These are phyloP conservation scores for Microcebus ravelobensis DNA, from an alignment of 2,113 vertebrate species.

Conservation along the genomic window DNA sequence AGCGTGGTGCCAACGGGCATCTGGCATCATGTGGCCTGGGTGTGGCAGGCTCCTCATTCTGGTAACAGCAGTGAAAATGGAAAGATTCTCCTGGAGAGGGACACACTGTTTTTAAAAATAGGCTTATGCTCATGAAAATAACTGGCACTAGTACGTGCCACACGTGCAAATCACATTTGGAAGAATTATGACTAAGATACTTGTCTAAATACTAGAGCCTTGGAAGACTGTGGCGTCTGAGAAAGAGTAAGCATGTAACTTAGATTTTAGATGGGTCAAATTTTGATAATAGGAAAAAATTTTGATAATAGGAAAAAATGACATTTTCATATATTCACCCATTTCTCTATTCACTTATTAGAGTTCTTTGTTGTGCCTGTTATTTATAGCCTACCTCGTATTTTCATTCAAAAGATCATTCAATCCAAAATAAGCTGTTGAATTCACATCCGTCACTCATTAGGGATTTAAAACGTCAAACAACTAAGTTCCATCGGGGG, in stretches of 20 bases:
- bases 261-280: not conserved
- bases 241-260: not conserved
- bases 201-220: not conserved
- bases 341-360: not conserved
- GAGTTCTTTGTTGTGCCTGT: not conserved
- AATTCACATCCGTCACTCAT: not conserved
- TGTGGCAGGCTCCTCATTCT: not conserved
- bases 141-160: accelerated
- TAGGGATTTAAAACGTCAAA: not conserved
- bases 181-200: not conserved
- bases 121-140: not conserved
- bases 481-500: not conserved
- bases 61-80: not conserved
- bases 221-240: not conserved
- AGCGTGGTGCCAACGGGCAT: not conserved
- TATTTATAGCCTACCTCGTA: not conserved
- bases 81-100: not conserved
- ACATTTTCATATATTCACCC: accelerated
- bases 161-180: not conserved
- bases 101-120: not conserved
- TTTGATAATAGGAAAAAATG: not conserved
- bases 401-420: not conserved
- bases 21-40: accelerated
- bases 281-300: not conserved
- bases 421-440: not conserved